phyloP scores from a whole-genome alignment of 2,797 vertebrate species.

The Holocentrus rufus region DNA sequence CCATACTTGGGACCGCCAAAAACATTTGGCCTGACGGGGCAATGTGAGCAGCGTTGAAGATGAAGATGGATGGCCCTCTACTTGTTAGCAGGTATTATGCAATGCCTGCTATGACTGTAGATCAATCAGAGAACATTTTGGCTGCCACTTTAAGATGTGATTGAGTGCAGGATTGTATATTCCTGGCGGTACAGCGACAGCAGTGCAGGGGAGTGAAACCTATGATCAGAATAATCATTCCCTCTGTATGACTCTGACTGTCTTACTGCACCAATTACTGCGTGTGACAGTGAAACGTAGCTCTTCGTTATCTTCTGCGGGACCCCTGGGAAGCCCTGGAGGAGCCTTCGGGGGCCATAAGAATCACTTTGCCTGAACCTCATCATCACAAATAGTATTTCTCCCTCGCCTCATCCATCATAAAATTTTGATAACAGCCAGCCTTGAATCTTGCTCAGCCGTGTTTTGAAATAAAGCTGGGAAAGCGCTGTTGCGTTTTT shows the following conservation, averaged over 20 bases:
- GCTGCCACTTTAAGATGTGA: background rate
- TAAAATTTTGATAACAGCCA: conserved; percentile 17
- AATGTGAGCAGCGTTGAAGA: background rate
- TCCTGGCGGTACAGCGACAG: background rate
- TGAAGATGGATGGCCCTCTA: background rate
- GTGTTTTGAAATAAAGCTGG: conserved; percentile 39
- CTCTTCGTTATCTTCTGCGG: background rate
- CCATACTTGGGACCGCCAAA: background rate
- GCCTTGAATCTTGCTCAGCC: conserved; percentile 35
- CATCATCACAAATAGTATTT: background rate
- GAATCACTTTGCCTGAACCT: conserved; percentile 15
- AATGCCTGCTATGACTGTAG: background rate
- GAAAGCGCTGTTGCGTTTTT: conserved; percentile 52
- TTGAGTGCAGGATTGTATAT: background rate
- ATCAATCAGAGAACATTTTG: background rate
- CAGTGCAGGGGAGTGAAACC: background rate
- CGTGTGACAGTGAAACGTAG: conserved; percentile 9
- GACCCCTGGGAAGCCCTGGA: conserved; percentile 3
- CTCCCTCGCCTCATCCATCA: conserved; percentile 14
- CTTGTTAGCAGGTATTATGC: background rate
- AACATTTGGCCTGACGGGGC: background rate
- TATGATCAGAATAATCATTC: background rate
- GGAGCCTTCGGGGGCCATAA: too few relatives aligned
- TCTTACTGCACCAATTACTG: background rate
- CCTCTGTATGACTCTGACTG: background rate